Base-by-base conservation (phyloP, 1,140 invertebrate genomes). In the Zophobas atratus region DNA sequence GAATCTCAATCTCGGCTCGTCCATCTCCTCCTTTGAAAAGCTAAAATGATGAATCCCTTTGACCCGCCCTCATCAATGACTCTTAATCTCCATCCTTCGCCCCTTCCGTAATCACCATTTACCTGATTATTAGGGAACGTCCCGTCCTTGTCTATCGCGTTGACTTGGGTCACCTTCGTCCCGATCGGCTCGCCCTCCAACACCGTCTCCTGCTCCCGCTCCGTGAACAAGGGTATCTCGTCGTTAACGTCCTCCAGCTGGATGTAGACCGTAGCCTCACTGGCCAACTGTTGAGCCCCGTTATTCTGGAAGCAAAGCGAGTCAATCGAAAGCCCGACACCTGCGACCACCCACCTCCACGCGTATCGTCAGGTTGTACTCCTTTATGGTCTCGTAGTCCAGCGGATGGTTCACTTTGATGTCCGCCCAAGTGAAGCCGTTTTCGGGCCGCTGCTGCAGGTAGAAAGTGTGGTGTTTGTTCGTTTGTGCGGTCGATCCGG, bases 381-480 rank as follows among this genome's bases (percentile, higher is more conserved):
- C 96, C 88, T 96, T 96, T 86, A 98, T 97, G 81, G 92, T 95
- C 87, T 98, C 97, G 86, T 96, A 98, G 88, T 98, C 97, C 80
- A 98, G 87, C 8, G 95, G 96, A 90, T 98, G 96, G 89, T 98
- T 98, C 77, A 98, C 96, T 90, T 97, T 96, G 87, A 98, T 96
- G 85, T 97, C 96, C 6, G 95, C 96, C 95, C 96, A 98, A 80
- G 95, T 97, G 80, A 94, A 94, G 36, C 94, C 94, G 85, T 96
- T 95, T 81, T 98, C 96, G 48, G 92, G 91, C 84, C 96, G 90
- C 89, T 97, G 96, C 92, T 97, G 96, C 77, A 98, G 90, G 87
- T 98, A 98, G 88, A 98, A 98, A 55, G 96, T 97, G 87, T 98
- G 95, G 87, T 94, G 95, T 87, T 98, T 98, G 88, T 98, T 98